A percentile compares a stretch with the other conserved stretches of the same genome.
Conservation (phyloP, 2,113 vertebrate genomes). For the Calidris pygmaea region DNA sequence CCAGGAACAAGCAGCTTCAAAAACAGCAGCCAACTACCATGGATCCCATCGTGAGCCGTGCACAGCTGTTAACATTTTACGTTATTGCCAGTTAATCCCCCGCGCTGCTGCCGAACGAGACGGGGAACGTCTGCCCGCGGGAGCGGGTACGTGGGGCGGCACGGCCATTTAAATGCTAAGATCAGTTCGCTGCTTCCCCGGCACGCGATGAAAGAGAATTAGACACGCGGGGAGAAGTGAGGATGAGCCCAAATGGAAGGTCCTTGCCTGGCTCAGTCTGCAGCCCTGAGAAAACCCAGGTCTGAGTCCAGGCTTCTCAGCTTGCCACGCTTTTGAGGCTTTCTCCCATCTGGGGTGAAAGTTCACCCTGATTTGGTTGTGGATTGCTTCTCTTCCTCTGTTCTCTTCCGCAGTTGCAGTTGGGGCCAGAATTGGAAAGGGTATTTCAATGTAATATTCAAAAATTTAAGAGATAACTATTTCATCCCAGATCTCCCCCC, state of each 20-base stretch:
- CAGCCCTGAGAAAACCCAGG: not conserved
- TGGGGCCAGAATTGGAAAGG: not conserved
- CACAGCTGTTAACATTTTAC: constrained; percentile 25
- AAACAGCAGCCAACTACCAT: accelerated
- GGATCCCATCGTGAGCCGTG: not conserved
- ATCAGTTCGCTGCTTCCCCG: not conserved
- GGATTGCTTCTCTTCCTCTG: not conserved
- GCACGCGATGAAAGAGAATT: not conserved
- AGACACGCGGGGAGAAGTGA: not conserved
- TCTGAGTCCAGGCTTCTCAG: not conserved
- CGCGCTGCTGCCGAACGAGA: not conserved
- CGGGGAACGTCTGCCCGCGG: not conserved
- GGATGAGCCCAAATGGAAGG: not conserved
- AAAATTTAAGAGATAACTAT: not conserved
- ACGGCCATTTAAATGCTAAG: not conserved
- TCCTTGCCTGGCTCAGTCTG: not conserved
- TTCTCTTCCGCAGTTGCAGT: accelerated
- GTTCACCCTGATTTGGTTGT: not conserved
- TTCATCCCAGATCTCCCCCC: not conserved
- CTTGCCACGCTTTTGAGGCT: not conserved
- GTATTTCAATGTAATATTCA: not conserved
- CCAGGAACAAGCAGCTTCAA: not conserved
- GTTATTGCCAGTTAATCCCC: constrained; percentile 29
- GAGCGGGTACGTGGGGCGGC: not conserved
- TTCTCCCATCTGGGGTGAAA: not conserved